Conservation (phyloP, 2,797 vertebrate species). For the Acrocephalus scirpaceus region DNA sequence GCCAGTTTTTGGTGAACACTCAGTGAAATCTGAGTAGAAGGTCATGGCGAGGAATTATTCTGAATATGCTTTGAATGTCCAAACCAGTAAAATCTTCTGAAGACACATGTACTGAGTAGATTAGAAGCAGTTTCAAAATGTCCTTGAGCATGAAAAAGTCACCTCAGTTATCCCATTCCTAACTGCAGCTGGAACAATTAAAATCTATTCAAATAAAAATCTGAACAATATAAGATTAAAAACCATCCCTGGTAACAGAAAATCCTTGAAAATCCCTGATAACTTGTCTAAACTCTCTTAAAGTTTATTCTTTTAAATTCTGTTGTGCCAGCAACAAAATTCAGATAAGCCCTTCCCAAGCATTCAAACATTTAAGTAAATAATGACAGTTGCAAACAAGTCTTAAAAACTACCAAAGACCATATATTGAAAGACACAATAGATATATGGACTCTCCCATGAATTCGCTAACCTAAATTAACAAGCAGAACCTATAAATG, state of each 20-base stretch:
- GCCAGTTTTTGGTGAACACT: neutral
- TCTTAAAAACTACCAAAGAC: neutral
- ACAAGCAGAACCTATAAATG: neutral
- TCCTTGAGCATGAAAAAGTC: neutral
- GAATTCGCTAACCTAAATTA: neutral
- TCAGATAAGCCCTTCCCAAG: neutral
- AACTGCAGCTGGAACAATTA: neutral
- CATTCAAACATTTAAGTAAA: neutral
- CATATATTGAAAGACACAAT: neutral
- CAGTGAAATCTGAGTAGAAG: neutral
- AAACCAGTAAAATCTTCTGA: neutral
- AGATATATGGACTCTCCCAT: neutral
- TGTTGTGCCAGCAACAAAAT: neutral
- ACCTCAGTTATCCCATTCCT: neutral
- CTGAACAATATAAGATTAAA: neutral
- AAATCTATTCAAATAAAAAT: neutral
- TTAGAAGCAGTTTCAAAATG: neutral
- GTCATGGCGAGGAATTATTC: neutral
- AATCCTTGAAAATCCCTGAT: neutral
- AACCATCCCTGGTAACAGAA: neutral
- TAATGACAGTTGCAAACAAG: neutral
- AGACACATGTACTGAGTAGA: neutral
- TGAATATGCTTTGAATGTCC: neutral
- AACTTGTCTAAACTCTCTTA: neutral
- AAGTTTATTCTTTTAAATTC: neutral